Evolutionary conservation across 2,888 invertebrate genomes (phyloP).

Genomic region (Emmelina monodactyla): DNA sequence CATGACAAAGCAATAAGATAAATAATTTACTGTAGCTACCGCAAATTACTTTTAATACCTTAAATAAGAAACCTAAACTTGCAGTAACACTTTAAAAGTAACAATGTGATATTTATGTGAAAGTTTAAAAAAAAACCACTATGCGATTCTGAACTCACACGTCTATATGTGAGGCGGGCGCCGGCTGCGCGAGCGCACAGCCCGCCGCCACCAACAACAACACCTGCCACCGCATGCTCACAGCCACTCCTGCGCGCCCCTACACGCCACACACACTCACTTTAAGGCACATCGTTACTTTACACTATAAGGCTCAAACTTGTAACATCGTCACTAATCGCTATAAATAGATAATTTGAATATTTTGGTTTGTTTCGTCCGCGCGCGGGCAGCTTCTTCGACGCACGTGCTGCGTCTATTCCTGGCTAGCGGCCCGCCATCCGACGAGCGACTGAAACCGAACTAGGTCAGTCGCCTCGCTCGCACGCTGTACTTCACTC

Average conservation of each 20-base stretch:
- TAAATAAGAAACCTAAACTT: no score
- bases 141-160: conserved; percentile 29
- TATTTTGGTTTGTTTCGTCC: conserved; percentile 22
- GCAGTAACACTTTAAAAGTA: no score
- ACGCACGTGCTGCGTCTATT: conserved; percentile 66
- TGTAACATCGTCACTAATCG: no score
- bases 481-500: conserved; percentile 2
- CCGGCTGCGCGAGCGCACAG: conserved; percentile 37
- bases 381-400: conserved; percentile 22
- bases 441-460: conserved; percentile 47
- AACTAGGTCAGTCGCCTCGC: conserved; percentile 44
- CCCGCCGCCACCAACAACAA: conserved; percentile 33
- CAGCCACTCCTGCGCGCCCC: conserved; percentile 37
- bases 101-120: no score
- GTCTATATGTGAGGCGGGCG: conserved; percentile 40
- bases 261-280: conserved; percentile 20
- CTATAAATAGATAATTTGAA: conserved; percentile 32
- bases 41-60: no score
- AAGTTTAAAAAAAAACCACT: no score
- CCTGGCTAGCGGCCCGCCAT: conserved; percentile 39
- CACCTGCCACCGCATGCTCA: conserved; percentile 35
- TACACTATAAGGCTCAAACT: conserved; percentile 34
- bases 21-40: no score
- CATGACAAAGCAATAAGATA: no score
- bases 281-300: conserved; percentile 53